These are phyloP conservation scores for Lichenostomus cassidix DNA, from an alignment of 2,113 vertebrate genomes.

Conservation along the genomic window DNA sequence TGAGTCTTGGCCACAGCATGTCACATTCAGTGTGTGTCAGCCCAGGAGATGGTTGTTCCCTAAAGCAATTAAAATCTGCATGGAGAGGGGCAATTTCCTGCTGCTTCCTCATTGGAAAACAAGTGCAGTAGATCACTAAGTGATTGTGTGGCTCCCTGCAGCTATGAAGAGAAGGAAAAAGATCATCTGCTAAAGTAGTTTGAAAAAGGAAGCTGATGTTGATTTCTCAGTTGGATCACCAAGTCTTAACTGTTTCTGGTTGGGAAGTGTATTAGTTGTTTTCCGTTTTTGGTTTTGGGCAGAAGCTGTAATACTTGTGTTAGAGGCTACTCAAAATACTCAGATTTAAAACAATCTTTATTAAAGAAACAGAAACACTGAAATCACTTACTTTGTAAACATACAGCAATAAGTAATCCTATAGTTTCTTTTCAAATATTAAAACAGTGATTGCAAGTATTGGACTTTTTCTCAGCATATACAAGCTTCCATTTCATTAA, in stretches of 20 bases:
- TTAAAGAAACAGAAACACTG: not conserved
- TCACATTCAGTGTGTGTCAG: not conserved
- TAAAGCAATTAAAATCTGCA: not conserved
- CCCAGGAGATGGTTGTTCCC: not conserved
- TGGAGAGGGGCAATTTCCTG: not conserved
- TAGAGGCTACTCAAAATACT: not conserved
- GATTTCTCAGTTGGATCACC: not conserved
- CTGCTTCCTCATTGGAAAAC: not conserved
- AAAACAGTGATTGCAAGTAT: not conserved
- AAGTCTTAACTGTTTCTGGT: not conserved
- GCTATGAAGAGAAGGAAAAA: not conserved
- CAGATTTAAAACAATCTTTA: not conserved
- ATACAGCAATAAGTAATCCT: not conserved
- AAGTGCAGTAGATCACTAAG: not conserved
- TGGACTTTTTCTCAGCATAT: not conserved
- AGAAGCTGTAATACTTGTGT: not conserved
- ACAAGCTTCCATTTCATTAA: conserved; percentile 63
- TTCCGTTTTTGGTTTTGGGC: not conserved
- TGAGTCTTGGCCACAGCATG: not conserved
- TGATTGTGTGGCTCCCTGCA: not conserved
- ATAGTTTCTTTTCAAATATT: not conserved
- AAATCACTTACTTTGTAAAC: not conserved
- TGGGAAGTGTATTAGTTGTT: not conserved
- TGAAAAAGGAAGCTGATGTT: not conserved
- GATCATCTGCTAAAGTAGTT: not conserved